These are phyloP conservation scores for Holocentrus rufus DNA, from an alignment of 2,797 vertebrate species.

Conservation along the genomic window DNA sequence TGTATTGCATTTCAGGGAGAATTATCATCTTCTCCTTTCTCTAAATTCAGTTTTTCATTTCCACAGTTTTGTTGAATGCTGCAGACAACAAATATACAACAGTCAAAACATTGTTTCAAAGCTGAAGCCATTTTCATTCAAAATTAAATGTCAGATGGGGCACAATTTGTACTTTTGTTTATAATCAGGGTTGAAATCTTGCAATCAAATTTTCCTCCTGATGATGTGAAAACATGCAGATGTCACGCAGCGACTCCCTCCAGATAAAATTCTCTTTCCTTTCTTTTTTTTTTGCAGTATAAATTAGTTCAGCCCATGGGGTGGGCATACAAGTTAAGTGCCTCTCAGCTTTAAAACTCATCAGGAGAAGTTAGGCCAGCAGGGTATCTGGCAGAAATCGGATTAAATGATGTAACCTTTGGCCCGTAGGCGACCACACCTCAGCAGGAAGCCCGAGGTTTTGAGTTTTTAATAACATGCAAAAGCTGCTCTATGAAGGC, in stretches of 20 bases:
- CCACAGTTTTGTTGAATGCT: not conserved
- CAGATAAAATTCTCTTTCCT: slow-evolving; percentile 46
- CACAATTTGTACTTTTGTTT: slow-evolving; percentile 10
- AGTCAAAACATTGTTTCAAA: not conserved
- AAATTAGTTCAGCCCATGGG: slow-evolving; percentile 54
- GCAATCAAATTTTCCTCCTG: slow-evolving; percentile 9
- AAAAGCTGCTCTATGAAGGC: slow-evolving; percentile 51
- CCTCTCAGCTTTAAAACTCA: slow-evolving; percentile 67
- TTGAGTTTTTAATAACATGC: slow-evolving; percentile 65
- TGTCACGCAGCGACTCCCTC: slow-evolving; percentile 39
- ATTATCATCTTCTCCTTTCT: too few relatives aligned
- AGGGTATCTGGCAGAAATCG: slow-evolving; percentile 60
- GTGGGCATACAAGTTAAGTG: slow-evolving; percentile 67
- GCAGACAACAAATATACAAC: not conserved
- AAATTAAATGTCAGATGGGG: not conserved
- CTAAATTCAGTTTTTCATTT: not conserved
- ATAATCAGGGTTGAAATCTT: slow-evolving; percentile 19
- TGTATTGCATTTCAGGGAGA: too few relatives aligned
- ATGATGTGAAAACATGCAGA: slow-evolving; percentile 27
- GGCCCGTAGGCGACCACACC: slow-evolving; percentile 54
- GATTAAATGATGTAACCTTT: slow-evolving; percentile 71
- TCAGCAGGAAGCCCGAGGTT: slow-evolving; percentile 54
- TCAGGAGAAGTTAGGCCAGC: slow-evolving; percentile 61
- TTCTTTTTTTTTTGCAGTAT: slow-evolving; percentile 17
- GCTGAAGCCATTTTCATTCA: not conserved